phyloP scores from a whole-genome alignment of 2,113 vertebrate species.

The Apus apus region DNA sequence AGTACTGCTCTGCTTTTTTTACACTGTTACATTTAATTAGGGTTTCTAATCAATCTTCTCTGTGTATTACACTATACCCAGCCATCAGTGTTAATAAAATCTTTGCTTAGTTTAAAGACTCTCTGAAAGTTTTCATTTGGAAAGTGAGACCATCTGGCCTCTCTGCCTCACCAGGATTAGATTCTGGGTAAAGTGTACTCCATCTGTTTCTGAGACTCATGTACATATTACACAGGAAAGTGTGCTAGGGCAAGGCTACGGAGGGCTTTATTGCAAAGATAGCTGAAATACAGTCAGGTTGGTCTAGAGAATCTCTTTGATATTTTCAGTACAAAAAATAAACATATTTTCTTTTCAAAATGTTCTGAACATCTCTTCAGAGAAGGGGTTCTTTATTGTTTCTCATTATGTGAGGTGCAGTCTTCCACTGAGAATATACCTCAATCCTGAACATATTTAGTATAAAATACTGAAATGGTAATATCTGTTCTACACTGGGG shows the following conservation, averaged over 20 bases:
- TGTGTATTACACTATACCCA: constrained; percentile 53
- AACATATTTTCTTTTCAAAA: not conserved
- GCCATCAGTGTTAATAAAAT: constrained; percentile 73
- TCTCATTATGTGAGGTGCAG: not conserved
- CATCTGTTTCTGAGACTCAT: constrained; percentile 71
- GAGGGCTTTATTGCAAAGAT: constrained; percentile 9
- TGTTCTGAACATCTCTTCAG: not conserved
- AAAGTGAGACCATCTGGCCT: constrained; percentile 71
- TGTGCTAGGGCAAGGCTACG: not conserved
- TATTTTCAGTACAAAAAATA: not conserved
- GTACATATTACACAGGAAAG: not conserved
- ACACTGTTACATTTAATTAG: constrained; percentile 68
- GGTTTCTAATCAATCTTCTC: constrained; percentile 72
- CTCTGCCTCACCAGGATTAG: constrained; percentile 56
- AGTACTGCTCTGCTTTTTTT: constrained; percentile 37
- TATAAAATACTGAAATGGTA: not conserved
- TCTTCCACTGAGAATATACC: not conserved
- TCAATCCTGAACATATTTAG: not conserved
- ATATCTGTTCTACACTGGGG: not conserved
- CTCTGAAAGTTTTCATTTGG: constrained; percentile 70
- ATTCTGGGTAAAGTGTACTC: constrained; percentile 37
- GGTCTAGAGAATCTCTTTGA: not conserved
- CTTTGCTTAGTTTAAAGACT: constrained; percentile 68
- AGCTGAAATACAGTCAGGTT: not conserved
- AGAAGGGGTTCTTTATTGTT: not conserved